Evolutionary conservation across 1,140 invertebrate species (phyloP), one percentile per base, ranked within the genome.

Genomic region (Tetranychus urticae): DNA sequence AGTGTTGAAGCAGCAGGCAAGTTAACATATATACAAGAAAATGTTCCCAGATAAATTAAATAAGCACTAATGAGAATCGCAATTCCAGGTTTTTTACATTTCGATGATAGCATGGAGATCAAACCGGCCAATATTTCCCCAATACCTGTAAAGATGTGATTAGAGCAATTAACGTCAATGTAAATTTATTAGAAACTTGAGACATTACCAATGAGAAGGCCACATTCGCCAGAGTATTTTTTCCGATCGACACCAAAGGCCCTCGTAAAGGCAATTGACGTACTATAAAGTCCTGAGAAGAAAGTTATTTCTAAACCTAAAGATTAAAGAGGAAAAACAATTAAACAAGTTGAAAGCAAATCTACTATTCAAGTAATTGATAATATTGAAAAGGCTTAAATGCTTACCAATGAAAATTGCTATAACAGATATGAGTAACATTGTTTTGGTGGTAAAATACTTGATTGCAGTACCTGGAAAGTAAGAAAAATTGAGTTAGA

Each of bases 251-350:
- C 75, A 0, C 85, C 85, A 71, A 94, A 82, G 7, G 75, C 70
- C 52, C 77, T 69, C 0, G 87, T 93, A 65, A 87, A 86, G 1
- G 88, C 86, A 64, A 96, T 82, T 66, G 84, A 82, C 0, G 86
- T 79, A n/a, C 88, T 84, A 72, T 96, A 97, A 0, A 97, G 88
- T 1, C 88, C 89, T 69, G 86, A 90, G 73, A 86, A 93, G 77
- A 96, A 97, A 0, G 88, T 89, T 42, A 94, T 72, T 65, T 89
- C 87, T 36, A 96, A 71, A 56, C 92, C 92, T 86, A 61, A 64
- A 66, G 64, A 63, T 8, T 12, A 33, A 46, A 59, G 6, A 23
- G 23, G 23, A 23, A 23, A 23, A 23, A 23, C 23, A 23, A 23
- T 23, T 23, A 23, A 23, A 23, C 23, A 23, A 23, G 23, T 23